A percentile compares a stretch with the other conserved stretches of the same genome.
These are phyloP conservation scores for Psittacula echo DNA, from an alignment of 2,797 vertebrate genomes.

Conservation along the genomic window DNA sequence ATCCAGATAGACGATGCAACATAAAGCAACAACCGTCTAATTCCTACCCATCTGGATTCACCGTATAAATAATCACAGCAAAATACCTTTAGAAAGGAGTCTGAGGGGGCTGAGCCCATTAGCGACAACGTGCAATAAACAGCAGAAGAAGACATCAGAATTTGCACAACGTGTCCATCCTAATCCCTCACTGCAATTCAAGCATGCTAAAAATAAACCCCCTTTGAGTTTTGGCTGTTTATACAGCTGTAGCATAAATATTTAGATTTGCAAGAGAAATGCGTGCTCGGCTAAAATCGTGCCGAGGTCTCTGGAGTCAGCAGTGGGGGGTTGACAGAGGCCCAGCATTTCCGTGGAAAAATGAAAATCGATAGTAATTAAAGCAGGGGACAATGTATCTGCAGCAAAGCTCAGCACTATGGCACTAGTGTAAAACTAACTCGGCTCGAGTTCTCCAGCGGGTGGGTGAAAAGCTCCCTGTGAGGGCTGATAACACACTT, in stretches of 20 bases:
- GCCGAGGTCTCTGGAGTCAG: conserved; percentile 5
- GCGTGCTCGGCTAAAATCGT: conserved; percentile 2
- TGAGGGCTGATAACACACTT: fast-evolving
- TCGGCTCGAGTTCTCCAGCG: not conserved
- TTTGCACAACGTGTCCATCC: not conserved
- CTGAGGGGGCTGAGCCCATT: not conserved
- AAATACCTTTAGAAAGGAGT: conserved; percentile 6
- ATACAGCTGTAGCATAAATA: conserved; percentile 54
- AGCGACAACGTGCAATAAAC: not conserved
- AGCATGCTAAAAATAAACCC: not conserved
- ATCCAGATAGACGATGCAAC: not conserved
- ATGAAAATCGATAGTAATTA: conserved; percentile 36
- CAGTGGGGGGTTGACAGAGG: not conserved
- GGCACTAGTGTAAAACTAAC: not conserved
- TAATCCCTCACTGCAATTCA: not conserved
- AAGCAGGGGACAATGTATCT: not conserved
- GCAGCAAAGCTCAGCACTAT: not conserved
- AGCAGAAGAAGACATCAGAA: not conserved
- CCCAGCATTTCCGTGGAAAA: conserved; percentile 9
- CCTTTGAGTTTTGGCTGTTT: not conserved
- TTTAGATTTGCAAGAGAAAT: conserved; percentile 34
- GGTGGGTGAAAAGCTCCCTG: fast-evolving
- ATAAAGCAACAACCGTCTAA: not conserved
- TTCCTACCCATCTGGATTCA: conserved; percentile 6
- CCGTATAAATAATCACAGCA: not conserved